Conservation (phyloP, 2,113 vertebrate genomes). For the Tachuris rubrigastra region DNA sequence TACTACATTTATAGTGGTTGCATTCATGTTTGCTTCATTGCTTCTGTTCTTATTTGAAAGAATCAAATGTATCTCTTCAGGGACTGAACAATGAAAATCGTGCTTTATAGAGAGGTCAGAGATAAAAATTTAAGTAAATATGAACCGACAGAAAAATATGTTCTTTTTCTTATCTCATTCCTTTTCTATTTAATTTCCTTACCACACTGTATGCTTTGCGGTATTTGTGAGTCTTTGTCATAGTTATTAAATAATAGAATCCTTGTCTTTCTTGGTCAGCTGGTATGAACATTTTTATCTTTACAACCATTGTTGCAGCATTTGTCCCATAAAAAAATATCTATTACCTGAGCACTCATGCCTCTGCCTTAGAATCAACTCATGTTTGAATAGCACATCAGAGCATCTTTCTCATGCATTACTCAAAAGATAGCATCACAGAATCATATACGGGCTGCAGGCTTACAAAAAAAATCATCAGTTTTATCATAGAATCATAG, state of each 20-base stretch:
- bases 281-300: slow-evolving; percentile 46
- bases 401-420: slow-evolving; percentile 6
- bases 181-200: slow-evolving; percentile 59
- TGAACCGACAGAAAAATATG: not conserved
- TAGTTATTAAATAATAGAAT: slow-evolving; percentile 22
- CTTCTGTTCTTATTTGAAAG: not conserved
- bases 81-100: not conserved
- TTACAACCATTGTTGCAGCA: not conserved
- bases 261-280: not conserved
- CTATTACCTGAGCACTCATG: not conserved
- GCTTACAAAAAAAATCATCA: not conserved
- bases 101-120: slow-evolving; percentile 41
- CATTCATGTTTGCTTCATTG: not conserved
- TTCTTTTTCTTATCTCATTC: slow-evolving; percentile 49
- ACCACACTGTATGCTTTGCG: not conserved
- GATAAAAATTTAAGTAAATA: slow-evolving; percentile 46
- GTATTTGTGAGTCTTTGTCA: slow-evolving; percentile 30
- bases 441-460: not conserved
- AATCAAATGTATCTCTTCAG: not conserved
- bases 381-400: slow-evolving; percentile 8
- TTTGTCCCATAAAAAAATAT: slow-evolving; percentile 31
- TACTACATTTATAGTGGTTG: not conserved
- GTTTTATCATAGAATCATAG: not conserved
- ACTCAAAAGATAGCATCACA: slow-evolving; percentile 30
- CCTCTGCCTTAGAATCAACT: slow-evolving; percentile 11